Conservation (phyloP, 2,113 vertebrate species). For the Paramisgurnus dabryanus region DNA sequence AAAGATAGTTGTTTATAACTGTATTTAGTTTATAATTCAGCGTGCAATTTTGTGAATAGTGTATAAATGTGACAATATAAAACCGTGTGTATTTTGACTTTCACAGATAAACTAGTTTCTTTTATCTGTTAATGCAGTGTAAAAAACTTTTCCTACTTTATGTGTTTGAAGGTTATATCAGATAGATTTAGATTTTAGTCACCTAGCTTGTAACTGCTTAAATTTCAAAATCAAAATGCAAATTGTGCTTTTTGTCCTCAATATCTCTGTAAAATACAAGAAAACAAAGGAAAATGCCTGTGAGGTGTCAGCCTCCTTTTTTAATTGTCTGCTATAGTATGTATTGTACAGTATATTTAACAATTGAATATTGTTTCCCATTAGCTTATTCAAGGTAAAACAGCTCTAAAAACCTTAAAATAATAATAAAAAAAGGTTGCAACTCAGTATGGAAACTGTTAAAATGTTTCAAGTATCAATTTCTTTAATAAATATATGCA, state of each 20-base stretch:
- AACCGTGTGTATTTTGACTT: slow-evolving; percentile 64
- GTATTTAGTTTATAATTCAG: slow-evolving; percentile 67
- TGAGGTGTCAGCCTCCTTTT: neutral
- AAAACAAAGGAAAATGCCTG: slow-evolving; percentile 26
- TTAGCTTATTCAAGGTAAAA: too few species aligned
- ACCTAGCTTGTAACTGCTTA: slow-evolving; percentile 50
- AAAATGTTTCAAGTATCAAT: neutral
- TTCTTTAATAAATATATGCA: too few species aligned
- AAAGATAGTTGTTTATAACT: slow-evolving; percentile 55
- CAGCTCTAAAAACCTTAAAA: too few species aligned
- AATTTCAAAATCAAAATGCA: slow-evolving; percentile 50
- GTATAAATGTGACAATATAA: slow-evolving; percentile 60
- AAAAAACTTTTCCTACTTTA: slow-evolving; percentile 55
- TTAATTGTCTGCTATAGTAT: neutral
- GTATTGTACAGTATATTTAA: too few species aligned
- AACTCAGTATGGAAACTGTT: too few species aligned
- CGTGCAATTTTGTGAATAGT: slow-evolving; percentile 70
- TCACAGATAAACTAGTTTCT: slow-evolving; percentile 58
- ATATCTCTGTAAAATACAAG: slow-evolving; percentile 63
- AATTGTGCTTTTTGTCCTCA: slow-evolving; percentile 53
- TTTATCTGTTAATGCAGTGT: slow-evolving; percentile 53
- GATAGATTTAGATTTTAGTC: slow-evolving; percentile 57
- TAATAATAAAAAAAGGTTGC: too few species aligned
- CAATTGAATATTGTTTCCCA: too few species aligned
- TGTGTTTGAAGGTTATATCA: slow-evolving; percentile 63